Evolutionary conservation across 1,140 invertebrate species (phyloP).

Genomic region (Acromyrmex heyeri): DNA sequence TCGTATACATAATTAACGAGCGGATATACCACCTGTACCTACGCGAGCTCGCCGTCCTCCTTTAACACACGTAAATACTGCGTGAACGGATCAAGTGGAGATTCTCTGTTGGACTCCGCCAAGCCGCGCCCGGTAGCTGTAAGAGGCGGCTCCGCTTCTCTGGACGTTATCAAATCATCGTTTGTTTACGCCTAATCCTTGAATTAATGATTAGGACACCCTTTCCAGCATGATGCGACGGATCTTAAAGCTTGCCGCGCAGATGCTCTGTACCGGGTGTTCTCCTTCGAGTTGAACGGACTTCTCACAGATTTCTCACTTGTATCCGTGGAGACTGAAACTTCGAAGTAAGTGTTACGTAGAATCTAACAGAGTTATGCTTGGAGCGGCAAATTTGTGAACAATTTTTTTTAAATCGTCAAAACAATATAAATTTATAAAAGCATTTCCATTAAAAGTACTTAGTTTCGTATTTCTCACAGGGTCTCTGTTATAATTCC

Average conservation of each 20-base stretch:
- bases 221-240: slow-evolving; percentile 81
- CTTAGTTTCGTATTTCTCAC: background rate
- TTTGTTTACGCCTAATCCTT: slow-evolving; percentile 86
- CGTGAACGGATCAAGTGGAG: slow-evolving; percentile 76
- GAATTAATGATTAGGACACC: slow-evolving; percentile 86
- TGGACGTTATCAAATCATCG: slow-evolving; percentile 86
- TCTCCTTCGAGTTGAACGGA: background rate
- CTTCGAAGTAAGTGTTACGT: background rate
- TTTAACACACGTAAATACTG: slow-evolving; percentile 44
- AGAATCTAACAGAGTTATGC: background rate
- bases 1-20: slow-evolving; percentile 79
- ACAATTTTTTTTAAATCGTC: background rate
- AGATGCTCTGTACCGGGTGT: slow-evolving; percentile 76
- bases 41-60: slow-evolving; percentile 53
- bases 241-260: slow-evolving; percentile 82
- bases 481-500: background rate
- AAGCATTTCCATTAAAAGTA: background rate
- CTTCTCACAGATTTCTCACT: background rate
- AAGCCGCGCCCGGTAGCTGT: slow-evolving; percentile 76
- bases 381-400: background rate
- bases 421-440: background rate
- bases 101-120: slow-evolving; percentile 68
- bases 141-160: slow-evolving; percentile 77
- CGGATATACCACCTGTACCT: slow-evolving; percentile 75
- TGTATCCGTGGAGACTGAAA: background rate